phyloP scores from a whole-genome alignment of 2,888 invertebrate genomes.

The Scaptomyza cyrtandrae region DNA sequence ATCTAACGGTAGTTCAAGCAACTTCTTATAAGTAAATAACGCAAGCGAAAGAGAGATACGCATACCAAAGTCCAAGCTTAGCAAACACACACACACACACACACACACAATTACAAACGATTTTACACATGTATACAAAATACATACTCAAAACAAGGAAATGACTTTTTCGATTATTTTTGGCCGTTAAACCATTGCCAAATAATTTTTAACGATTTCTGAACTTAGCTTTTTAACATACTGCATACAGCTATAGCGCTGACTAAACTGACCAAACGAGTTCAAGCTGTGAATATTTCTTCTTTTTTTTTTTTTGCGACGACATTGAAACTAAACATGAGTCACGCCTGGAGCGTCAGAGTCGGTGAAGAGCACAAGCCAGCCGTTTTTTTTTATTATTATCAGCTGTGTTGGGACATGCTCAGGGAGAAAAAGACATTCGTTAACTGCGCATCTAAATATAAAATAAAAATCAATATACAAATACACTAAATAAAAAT shows the following conservation, averaged over 20 bases:
- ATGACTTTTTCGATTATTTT: constrained; percentile 78
- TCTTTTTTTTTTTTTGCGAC: constrained; percentile 36
- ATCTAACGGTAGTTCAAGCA: constrained; percentile 72
- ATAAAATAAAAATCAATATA: constrained; percentile 70
- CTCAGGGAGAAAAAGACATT: constrained; percentile 17
- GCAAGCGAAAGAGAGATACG: constrained; percentile 48
- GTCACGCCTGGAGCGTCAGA: constrained; percentile 40
- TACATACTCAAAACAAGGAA: constrained; percentile 56
- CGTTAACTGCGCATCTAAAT: constrained; percentile 72
- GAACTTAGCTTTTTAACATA: constrained; percentile 38
- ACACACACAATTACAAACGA: constrained; percentile 2
- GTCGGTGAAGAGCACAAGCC: constrained; percentile 23
- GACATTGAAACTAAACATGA: constrained; percentile 60
- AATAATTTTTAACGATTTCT: constrained; percentile 67
- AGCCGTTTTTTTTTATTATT: constrained; percentile 32
- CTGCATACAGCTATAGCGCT: constrained; percentile 16
- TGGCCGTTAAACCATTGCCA: constrained; percentile 50
- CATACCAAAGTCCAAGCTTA: constrained; percentile 48
- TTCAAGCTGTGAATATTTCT: constrained; percentile 38
- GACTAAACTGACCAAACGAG: constrained; percentile 58
- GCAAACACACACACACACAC: constrained; percentile 4
- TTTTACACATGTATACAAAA: constrained; percentile 1
- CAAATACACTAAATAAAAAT: constrained; percentile 17
- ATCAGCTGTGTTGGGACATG: constrained; percentile 62
- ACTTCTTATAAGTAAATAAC: constrained; percentile 66